Percentiles rank a stretch among this genome's conserved stretches.
These are phyloP conservation scores for Todiramphus chloris DNA, from an alignment of 2,113 vertebrate species.

Conservation along the genomic window DNA sequence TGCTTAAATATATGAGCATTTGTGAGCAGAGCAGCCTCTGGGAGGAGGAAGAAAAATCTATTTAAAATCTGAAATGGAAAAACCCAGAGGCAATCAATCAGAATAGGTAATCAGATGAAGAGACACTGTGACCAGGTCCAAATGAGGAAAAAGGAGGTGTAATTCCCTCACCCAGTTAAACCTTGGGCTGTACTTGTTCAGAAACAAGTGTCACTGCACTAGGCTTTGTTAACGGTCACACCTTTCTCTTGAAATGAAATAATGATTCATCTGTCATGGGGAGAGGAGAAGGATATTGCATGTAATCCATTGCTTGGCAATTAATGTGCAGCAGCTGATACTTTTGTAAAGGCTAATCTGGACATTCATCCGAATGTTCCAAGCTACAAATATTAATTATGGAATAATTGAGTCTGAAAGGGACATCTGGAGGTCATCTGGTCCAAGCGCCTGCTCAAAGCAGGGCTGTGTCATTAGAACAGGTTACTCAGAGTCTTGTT, in stretches of 20 bases:
- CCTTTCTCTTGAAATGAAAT: not conserved
- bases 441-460: not conserved
- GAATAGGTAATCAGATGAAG: not conserved
- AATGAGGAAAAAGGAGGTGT: not conserved
- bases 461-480: not conserved
- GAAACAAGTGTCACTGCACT: not conserved
- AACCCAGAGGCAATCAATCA: not conserved
- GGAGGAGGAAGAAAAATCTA: not conserved
- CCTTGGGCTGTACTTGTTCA: not conserved
- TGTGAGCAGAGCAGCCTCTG: not conserved
- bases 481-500: not conserved
- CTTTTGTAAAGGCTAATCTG: slow-evolving; percentile 4
- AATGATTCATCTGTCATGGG: not conserved
- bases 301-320: not conserved
- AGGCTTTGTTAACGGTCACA: not conserved
- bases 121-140: not conserved
- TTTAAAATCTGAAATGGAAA: slow-evolving; percentile 10
- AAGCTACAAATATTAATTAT: not conserved
- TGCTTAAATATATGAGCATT: not conserved
- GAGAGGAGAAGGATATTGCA: not conserved
- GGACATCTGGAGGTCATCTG: not conserved
- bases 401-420: not conserved
- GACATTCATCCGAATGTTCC: not conserved
- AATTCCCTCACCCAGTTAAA: not conserved
- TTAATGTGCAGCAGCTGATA: not conserved